Conservation (phyloP, 1,140 invertebrate genomes). For the Tetramorium simillimum region DNA sequence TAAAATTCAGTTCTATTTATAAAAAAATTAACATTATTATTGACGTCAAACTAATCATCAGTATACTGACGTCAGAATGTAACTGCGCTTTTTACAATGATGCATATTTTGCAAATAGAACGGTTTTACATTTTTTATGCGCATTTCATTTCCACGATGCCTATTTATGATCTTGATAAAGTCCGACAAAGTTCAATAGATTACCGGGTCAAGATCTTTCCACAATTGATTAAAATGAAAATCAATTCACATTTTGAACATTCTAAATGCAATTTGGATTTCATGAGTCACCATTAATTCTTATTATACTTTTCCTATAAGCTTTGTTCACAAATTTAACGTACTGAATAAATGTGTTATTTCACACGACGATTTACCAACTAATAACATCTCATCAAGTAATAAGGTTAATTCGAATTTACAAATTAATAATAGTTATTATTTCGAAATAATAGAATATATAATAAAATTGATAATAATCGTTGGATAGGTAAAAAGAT, state of each 20-base stretch:
- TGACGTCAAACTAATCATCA: not conserved
- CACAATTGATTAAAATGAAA: slow-evolving; percentile 14
- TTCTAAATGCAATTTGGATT: slow-evolving; percentile 5
- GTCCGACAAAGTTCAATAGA: not conserved
- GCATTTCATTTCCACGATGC: not conserved
- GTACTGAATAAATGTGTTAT: not conserved
- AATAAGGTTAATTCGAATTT: not conserved
- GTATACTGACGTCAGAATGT: not conserved
- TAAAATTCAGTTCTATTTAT: not conserved
- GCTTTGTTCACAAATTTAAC: not conserved
- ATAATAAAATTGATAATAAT: not conserved
- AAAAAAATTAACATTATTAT: not conserved
- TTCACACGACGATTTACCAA: not conserved
- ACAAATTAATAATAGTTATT: not conserved
- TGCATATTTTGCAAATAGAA: not conserved
- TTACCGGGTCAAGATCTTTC: slow-evolving; percentile 33
- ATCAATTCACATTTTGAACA: not conserved
- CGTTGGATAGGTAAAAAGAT: not conserved
- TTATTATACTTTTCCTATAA: not conserved
- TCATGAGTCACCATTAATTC: not conserved
- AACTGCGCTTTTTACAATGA: not conserved
- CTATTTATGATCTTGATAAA: not conserved
- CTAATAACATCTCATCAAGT: not conserved
- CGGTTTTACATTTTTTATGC: not conserved
- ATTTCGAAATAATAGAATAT: not conserved